Percentiles rank a stretch among this genome's conserved stretches.
Conservation (phyloP, 2,888 invertebrate species). For the Odontomyia ornata region DNA sequence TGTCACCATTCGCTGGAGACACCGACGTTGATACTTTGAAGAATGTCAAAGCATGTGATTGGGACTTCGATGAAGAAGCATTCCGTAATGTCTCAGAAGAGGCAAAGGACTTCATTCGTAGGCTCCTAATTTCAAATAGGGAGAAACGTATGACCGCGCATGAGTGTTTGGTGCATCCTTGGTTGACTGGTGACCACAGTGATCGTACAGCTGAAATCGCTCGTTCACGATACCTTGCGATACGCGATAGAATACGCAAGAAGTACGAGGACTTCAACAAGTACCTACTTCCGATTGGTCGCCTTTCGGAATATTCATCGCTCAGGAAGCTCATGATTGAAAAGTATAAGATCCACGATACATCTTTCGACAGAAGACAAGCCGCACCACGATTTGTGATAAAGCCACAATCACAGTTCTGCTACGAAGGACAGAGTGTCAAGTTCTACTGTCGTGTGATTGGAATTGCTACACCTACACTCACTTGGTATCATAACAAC, state of each 20-base stretch:
- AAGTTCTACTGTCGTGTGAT: slow-evolving; percentile 98
- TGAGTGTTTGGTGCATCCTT: slow-evolving; percentile 94
- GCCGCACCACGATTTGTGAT: slow-evolving; percentile 98
- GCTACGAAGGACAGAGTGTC: slow-evolving; percentile 96
- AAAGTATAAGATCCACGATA: slow-evolving; percentile 96
- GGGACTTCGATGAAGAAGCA: slow-evolving; percentile 98
- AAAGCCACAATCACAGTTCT: slow-evolving; percentile 93
- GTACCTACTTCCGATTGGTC: slow-evolving; percentile 92
- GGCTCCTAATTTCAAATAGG: slow-evolving; percentile 90
- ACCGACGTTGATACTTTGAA: slow-evolving; percentile 97
- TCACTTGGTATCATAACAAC: slow-evolving; percentile 96
- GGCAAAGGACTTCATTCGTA: slow-evolving; percentile 97
- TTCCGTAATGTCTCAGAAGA: slow-evolving; percentile 95
- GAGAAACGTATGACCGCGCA: slow-evolving; percentile 99
- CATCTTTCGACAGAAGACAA: slow-evolving; percentile 95
- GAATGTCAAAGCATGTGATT: slow-evolving; percentile 98
- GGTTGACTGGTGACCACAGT: slow-evolving; percentile 90
- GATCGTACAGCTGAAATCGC: slow-evolving; percentile 81
- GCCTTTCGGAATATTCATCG: slow-evolving; percentile 96
- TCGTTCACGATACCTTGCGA: slow-evolving; percentile 82
- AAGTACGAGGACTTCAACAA: slow-evolving; percentile 83
- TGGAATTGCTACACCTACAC: slow-evolving; percentile 90
- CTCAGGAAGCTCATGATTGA: slow-evolving; percentile 94
- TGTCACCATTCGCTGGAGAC: slow-evolving; percentile 99
- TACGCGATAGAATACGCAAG: slow-evolving; percentile 87